Evolutionary conservation across 2,888 invertebrate species (phyloP).

Genomic region (Tanytarsus gracilentus): DNA sequence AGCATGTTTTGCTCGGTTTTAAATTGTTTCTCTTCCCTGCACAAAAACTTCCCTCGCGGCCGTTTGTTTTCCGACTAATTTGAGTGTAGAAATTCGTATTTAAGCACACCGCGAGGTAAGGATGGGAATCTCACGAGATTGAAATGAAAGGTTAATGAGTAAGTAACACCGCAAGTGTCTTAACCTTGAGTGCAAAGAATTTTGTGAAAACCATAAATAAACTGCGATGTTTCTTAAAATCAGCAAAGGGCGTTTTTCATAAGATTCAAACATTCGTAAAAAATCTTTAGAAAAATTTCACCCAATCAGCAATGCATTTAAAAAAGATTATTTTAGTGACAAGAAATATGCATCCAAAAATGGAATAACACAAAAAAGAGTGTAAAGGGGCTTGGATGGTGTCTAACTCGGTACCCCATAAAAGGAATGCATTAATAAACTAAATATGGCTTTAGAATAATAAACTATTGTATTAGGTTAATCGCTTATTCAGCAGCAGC

Average conservation of each 20-base stretch:
- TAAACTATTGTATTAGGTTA: conserved; percentile 14
- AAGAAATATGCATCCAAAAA: too few relatives aligned
- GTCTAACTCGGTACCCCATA: too few relatives aligned
- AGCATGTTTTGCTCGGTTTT: neutral
- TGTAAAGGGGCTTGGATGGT: too few relatives aligned
- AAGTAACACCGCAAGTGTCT: neutral
- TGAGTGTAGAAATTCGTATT: conserved; percentile 8
- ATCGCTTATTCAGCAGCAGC: conserved; percentile 12
- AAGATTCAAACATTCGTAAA: neutral
- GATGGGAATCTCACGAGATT: neutral
- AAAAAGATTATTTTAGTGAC: too few relatives aligned
- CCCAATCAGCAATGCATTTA: too few relatives aligned
- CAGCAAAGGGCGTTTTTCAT: conserved; percentile 22
- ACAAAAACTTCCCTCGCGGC: neutral
- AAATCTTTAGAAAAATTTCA: neutral
- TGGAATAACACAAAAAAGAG: too few relatives aligned
- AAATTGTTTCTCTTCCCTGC: neutral
- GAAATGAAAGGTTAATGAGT: neutral
- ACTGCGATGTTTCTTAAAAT: conserved; percentile 17
- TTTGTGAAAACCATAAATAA: conserved; percentile 26
- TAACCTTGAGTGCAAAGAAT: too few relatives aligned
- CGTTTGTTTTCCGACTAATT: conserved; percentile 9
- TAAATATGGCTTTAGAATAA: neutral
- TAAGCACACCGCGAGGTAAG: neutral
- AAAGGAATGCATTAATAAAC: too few relatives aligned